phyloP scores from a whole-genome alignment of 2,113 vertebrate species.

The Petroica traversi region DNA sequence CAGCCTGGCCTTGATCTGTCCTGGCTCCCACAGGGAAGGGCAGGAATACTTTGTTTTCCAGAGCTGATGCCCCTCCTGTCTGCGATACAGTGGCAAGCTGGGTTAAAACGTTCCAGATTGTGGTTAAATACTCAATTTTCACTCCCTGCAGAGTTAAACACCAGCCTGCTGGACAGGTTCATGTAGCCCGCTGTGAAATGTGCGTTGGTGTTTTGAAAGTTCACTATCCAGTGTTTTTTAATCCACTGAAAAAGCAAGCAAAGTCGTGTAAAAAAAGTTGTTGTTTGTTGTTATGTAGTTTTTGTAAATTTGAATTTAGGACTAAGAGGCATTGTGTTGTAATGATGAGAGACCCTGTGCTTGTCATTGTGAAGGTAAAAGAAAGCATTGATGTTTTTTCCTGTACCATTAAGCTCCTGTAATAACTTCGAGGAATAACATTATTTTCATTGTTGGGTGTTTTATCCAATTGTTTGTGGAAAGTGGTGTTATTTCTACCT shows the following conservation, averaged over 20 bases:
- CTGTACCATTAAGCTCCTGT: not conserved
- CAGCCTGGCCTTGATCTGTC: not conserved
- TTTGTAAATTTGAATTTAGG: not conserved
- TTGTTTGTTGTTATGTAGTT: not conserved
- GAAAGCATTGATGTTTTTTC: not conserved
- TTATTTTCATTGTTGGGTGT: not conserved
- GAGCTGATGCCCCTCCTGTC: not conserved
- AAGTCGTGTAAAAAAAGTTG: not conserved
- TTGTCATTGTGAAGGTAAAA: not conserved
- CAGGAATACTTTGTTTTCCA: not conserved
- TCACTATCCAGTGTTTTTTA: accelerated
- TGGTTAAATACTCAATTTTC: not conserved
- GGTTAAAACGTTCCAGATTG: not conserved
- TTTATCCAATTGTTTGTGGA: accelerated
- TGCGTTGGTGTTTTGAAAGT: not conserved
- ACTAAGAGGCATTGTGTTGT: not conserved
- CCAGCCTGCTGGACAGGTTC: not conserved
- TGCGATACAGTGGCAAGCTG: not conserved
- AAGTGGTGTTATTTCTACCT: not conserved
- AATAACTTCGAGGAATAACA: not conserved
- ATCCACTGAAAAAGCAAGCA: not conserved
- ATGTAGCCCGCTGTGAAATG: accelerated
- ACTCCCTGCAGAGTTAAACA: not conserved
- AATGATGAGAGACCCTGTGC: not conserved
- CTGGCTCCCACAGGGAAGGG: not conserved